Evolutionary conservation across 2,888 invertebrate species (phyloP).

Genomic region (Celastrina argiolus): DNA sequence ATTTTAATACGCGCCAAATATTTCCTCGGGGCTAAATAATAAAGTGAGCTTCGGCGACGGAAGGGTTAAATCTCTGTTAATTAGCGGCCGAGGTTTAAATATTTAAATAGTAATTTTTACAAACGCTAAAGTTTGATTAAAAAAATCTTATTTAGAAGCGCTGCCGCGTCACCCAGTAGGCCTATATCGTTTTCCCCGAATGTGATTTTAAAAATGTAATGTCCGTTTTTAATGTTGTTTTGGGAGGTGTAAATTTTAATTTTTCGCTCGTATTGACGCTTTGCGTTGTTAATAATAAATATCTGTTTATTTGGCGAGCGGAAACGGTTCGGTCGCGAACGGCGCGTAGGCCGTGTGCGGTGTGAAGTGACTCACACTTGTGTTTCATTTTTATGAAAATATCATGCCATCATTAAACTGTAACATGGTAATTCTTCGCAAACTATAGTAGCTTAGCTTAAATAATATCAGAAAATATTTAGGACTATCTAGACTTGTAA

Average conservation of each 20-base stretch:
- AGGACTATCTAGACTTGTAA: background rate
- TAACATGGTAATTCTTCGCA: conserved; percentile 33
- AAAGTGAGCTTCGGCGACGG: conserved; percentile 70
- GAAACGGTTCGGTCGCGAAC: conserved; percentile 44
- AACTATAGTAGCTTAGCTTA: conserved; percentile 21
- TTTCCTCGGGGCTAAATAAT: conserved; percentile 74
- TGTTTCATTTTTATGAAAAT: conserved; percentile 53
- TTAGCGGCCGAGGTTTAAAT: conserved; percentile 70
- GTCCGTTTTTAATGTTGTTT: conserved; percentile 54
- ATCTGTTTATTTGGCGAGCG: conserved; percentile 62
- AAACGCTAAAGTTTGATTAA: conserved; percentile 78
- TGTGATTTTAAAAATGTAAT: conserved; percentile 75
- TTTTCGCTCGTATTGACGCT: conserved; percentile 62
- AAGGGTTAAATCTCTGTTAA: conserved; percentile 78
- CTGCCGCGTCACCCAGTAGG: conserved; percentile 55
- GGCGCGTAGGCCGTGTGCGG: conserved; percentile 38
- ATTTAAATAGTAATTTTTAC: conserved; percentile 78
- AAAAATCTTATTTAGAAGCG: conserved; percentile 63
- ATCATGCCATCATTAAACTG: conserved; percentile 36
- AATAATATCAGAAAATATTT: background rate
- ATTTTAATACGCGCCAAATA: conserved; percentile 78
- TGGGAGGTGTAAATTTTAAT: conserved; percentile 69
- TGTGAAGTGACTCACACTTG: conserved; percentile 51
- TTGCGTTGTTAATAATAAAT: conserved; percentile 64
- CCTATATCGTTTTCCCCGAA: conserved; percentile 64